phyloP scores from a whole-genome alignment of 2,113 vertebrate species.

The Lasiurus borealis region DNA sequence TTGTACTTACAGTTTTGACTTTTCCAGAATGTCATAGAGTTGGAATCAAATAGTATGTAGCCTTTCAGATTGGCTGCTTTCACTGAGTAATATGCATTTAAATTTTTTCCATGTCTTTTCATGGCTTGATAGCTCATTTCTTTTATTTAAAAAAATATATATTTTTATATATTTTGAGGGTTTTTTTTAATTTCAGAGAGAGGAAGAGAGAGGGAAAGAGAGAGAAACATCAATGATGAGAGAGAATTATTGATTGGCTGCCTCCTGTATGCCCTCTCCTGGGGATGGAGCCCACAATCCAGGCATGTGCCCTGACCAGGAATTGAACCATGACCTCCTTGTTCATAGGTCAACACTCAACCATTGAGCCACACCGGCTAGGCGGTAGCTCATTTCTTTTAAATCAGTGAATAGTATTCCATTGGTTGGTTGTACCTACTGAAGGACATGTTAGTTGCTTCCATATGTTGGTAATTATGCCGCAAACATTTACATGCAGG shows the following conservation, averaged over 20 bases:
- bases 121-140: background rate
- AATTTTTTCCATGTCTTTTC: background rate
- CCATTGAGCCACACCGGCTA: no score
- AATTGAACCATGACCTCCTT: no score
- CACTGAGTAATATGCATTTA: background rate
- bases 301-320: no score
- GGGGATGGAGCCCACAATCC: no score
- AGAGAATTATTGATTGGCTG: no score
- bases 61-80: conserved; percentile 17
- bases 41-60: background rate
- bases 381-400: background rate
- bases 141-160: background rate
- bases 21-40: background rate
- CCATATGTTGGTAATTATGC: background rate
- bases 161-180: no score
- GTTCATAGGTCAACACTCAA: no score
- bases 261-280: no score
- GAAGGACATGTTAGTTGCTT: background rate
- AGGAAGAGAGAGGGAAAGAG: no score
- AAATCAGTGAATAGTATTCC: background rate
- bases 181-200: no score
- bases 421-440: background rate
- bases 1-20: background rate
- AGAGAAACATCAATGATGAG: no score
- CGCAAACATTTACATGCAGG: background rate